Conservation (phyloP, 2,113 vertebrate genomes). For the Pseudonaja textilis region DNA sequence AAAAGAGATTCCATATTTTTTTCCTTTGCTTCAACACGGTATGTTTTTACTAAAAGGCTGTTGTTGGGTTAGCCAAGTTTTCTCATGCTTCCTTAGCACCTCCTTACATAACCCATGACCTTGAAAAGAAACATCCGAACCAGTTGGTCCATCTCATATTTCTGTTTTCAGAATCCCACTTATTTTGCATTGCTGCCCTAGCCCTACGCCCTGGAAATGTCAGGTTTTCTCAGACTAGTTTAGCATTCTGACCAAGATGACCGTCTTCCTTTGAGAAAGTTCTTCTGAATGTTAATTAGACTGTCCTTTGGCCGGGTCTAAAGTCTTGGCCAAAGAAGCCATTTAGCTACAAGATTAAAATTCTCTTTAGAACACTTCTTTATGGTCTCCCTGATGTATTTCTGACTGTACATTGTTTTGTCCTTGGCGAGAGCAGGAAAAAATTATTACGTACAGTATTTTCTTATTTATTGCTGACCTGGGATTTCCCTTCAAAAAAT, state of each 20-base stretch:
- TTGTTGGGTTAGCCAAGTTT: not conserved
- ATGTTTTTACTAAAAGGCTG: not conserved
- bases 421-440: not conserved
- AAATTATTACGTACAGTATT: not conserved
- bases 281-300: slow-evolving; percentile 32
- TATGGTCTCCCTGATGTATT: not conserved
- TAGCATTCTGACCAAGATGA: slow-evolving; percentile 26
- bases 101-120: fast-evolving
- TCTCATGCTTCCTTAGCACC: not conserved
- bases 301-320: not conserved
- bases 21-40: not conserved
- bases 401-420: not conserved
- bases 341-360: not conserved
- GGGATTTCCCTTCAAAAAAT: not conserved
- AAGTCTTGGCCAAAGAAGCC: not conserved
- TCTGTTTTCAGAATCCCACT: not conserved
- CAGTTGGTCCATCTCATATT: not conserved
- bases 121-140: not conserved
- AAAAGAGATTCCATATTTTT: not conserved
- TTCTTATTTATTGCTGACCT: not conserved
- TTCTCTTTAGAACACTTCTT: not conserved
- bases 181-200: slow-evolving; percentile 4
- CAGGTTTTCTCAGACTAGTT: slow-evolving; percentile 23
- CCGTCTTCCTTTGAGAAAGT: slow-evolving; percentile 13
- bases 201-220: not conserved